Base-by-base conservation (phyloP, 2,888 invertebrate species). In the Sabatieria punctata region DNA sequence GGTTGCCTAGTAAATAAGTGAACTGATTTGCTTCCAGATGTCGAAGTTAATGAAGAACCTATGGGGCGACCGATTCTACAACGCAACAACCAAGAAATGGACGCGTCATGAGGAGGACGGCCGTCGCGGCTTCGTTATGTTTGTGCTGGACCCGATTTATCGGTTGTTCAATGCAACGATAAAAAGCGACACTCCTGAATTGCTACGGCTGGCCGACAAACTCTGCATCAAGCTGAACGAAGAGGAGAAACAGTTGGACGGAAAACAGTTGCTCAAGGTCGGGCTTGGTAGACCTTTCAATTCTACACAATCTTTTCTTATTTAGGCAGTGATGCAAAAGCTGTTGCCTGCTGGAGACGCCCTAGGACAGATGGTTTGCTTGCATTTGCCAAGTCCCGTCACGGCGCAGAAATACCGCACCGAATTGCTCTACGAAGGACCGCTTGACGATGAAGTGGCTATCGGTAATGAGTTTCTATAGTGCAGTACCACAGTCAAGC, bases 131-230 rank as follows among this genome's bases (percentile, higher is more conserved):
- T 69, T 69, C 54, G 60, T 56, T 51, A 60, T 64, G 43, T 68
- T 64, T 54, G 63, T 69, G 30, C 55, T 69, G 46, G 57, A 58
- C 13, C 68, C 69, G 3, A 69, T 69, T 49, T 67, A 63, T 57
- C 57, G 61, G 59, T 66, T 66, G 48, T 39, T n/a, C 39, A 51
- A 23, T 47, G 51, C 2, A 4, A n/a, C 18, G 11, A 24, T 24
- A 11, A 13, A 18, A n/a, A 8, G 26, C 36, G 41, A 45, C 46
- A 41, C 48, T 49, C 25, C 38, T 51, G 49, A 49, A 36, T 43
- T 43, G 19, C 11, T 3, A 4, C 33, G 15, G 13, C 33, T 51
- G 23, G 22, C 43, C 15, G 25, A 45, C 18, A 49, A 45, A 37
- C 21, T 54, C 1, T 45, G 39, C 11, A 35, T 52, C n/a, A 35